Conservation (phyloP, 2,888 invertebrate species). For the Pachydiplax longipennis region DNA sequence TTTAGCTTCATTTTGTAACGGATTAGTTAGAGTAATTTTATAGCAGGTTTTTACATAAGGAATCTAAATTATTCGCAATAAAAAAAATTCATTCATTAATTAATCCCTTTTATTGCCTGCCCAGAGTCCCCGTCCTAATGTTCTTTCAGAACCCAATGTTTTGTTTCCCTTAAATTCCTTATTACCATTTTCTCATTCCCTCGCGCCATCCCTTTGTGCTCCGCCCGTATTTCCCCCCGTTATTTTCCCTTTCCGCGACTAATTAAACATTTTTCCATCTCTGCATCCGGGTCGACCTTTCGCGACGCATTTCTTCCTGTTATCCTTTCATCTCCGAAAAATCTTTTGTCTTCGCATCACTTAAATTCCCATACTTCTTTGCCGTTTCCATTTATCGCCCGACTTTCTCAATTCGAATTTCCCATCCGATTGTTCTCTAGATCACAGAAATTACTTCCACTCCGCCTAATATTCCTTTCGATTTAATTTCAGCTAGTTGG, state of each 20-base stretch:
- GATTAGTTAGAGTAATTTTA: no score
- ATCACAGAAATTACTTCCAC: no score
- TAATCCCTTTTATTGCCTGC: no score
- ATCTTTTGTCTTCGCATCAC: not conserved
- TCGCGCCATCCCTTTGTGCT: not conserved
- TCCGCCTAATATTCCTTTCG: no score
- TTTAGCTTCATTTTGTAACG: no score
- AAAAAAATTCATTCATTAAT: no score
- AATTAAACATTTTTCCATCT: not conserved
- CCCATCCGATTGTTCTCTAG: no score
- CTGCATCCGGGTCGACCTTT: not conserved
- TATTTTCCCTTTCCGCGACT: not conserved
- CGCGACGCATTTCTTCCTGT: not conserved
- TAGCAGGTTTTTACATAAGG: no score
- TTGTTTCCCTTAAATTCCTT: not conserved
- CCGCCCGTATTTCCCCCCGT: not conserved
- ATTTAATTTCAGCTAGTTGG: no score
- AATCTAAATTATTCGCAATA: no score
- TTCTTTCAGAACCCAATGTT: not conserved
- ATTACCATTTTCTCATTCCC: not conserved
- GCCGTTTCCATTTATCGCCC: not conserved
- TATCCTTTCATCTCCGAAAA: not conserved
- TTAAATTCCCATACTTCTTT: not conserved
- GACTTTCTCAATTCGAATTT: not conserved
- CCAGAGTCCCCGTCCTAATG: no score